Percentiles rank a stretch among this genome's conserved stretches.
Conservation (phyloP, 2,797 vertebrate species). For the Enteromius mattozi region DNA sequence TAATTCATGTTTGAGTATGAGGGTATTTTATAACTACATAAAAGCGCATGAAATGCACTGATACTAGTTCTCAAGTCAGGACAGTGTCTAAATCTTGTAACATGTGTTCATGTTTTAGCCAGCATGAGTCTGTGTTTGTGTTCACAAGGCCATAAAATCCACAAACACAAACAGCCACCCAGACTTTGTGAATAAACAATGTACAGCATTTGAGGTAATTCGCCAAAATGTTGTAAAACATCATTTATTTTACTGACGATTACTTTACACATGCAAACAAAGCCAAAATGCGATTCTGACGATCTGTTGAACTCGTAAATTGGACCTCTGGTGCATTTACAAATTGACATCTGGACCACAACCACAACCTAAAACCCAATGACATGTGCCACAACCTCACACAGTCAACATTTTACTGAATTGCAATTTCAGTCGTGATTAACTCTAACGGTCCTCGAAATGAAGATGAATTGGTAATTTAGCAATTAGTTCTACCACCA, state of each 20-base stretch:
- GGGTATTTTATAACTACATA: not conserved
- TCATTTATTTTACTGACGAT: not conserved
- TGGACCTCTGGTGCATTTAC: not conserved
- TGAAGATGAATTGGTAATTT: not conserved
- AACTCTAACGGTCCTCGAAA: not conserved
- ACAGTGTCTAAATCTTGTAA: slow-evolving; percentile 58
- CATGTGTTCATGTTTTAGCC: slow-evolving; percentile 73
- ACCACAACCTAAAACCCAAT: slow-evolving; percentile 12
- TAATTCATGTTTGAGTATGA: not conserved
- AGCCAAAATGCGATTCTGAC: not conserved
- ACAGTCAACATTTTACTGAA: not conserved
- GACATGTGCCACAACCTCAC: slow-evolving; percentile 16
- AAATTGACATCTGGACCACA: slow-evolving; percentile 2
- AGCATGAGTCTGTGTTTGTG: slow-evolving; percentile 63
- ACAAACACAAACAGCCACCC: slow-evolving; percentile 34
- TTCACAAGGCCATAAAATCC: slow-evolving; percentile 17
- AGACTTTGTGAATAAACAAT: slow-evolving; percentile 36
- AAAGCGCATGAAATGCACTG: not conserved
- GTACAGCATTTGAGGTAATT: slow-evolving; percentile 6
- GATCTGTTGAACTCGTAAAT: slow-evolving; percentile 5
- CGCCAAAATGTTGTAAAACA: not conserved
- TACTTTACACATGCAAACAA: slow-evolving; percentile 4
- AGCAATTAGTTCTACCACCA: not conserved
- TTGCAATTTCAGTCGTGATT: slow-evolving; percentile 1
- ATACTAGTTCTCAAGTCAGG: not conserved